phyloP scores from a whole-genome alignment of 2,113 vertebrate genomes.

The Petaurus breviceps region DNA sequence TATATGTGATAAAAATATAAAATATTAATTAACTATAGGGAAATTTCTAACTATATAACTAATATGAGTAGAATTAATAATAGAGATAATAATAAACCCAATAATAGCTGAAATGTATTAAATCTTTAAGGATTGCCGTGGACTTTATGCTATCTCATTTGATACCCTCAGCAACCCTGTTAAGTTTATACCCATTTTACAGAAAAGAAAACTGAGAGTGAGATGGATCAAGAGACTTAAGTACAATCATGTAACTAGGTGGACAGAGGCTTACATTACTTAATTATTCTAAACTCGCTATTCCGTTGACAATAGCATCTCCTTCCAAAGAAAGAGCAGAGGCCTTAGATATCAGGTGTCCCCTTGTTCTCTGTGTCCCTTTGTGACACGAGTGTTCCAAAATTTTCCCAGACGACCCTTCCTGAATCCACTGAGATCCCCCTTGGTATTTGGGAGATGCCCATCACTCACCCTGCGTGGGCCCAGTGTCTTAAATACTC shows the following conservation, averaged over 20 bases:
- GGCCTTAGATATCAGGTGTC: no score
- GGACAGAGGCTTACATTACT: accelerated
- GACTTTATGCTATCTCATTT: background rate
- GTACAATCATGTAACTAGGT: accelerated
- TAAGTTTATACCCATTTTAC: background rate
- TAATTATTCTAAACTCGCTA: no score
- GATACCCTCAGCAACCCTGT: background rate
- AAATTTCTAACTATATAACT: no score
- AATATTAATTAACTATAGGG: no score
- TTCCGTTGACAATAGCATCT: no score
- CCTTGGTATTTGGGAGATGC: background rate
- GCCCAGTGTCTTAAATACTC: conserved; percentile 18
- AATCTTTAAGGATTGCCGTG: no score
- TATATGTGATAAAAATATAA: no score
- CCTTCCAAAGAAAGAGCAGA: no score
- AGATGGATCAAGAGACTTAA: background rate
- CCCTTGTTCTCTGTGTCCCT: no score
- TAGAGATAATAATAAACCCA: background rate
- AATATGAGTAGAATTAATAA: background rate
- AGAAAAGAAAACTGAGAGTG: background rate
- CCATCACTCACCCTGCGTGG: background rate
- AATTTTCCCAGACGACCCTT: no score
- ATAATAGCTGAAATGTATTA: background rate
- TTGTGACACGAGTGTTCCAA: no score
- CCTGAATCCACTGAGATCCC: background rate